Evolutionary conservation across 2,888 invertebrate species (phyloP), one percentile per base, ranked within the genome.

Genomic region (Brenthis daphne): DNA sequence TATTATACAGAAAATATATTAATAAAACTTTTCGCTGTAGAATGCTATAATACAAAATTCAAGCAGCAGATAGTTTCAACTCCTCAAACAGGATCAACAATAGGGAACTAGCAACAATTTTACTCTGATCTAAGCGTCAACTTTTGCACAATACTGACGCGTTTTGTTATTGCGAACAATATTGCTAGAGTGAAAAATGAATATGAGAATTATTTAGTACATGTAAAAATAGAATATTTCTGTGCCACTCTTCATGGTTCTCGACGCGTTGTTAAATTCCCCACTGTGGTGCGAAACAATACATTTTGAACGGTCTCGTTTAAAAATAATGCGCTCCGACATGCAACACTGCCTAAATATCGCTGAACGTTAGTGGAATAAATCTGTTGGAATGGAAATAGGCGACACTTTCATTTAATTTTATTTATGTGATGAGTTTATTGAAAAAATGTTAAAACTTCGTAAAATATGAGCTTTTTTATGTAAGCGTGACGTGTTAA

Each of bases 271-370:
- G 76, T 76, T 75, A 75, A 77, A 77, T 50, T 74, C 73, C 61
- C 71, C 71, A 67, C 69, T 74, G 66, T 58, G 70, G 74, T 67
- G 72, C 67, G 72, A 79, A 79, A 80, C 79, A 80, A 80, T 77
- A 72, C 76, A 69, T 79, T 67, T 79, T 74, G 74, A 79, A 76
- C 77, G 76, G 72, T 76, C 76, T 73, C 74, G 74, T 78, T 82
- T 76, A 75, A 73, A 75, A 79, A 79, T 82, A 85, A 83, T 84
- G 82, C 75, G 73, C 73, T 71, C 72, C 69, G 77, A 76, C 85
- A 85, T 82, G 85, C 86, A 81, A 84, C 64, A 64, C 67, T 54
- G 70, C 67, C 67, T 70, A 67, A 70, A 67, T 60, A 67, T 64
- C 48, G 70, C 47, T 64, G 50, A 70, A 37, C 61, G 61, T 50